Evolutionary conservation across 2,113 vertebrate species (phyloP).

Genomic region (Mustela lutreola): DNA sequence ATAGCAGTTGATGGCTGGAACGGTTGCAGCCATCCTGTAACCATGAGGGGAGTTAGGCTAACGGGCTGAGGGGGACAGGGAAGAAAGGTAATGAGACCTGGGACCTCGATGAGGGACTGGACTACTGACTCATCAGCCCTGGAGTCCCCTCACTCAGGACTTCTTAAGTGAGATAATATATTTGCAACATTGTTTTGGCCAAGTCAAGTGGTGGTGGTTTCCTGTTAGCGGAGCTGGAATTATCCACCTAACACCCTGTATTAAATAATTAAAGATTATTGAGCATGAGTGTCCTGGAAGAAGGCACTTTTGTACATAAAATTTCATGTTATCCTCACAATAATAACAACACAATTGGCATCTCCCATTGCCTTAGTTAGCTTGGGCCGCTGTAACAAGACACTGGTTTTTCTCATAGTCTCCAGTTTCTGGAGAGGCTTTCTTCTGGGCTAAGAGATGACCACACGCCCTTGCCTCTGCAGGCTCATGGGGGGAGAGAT

Average conservation of each 20-base stretch:
- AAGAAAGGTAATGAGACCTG: background rate
- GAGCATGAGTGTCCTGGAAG: background rate
- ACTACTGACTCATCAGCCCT: background rate
- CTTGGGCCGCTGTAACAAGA: background rate
- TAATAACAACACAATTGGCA: accelerated
- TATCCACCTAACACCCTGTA: background rate
- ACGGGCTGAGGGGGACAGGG: background rate
- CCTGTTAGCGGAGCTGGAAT: background rate
- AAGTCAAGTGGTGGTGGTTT: background rate
- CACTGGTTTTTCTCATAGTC: background rate
- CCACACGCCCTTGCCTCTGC: background rate
- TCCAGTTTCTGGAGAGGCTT: background rate
- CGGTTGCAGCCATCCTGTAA: background rate
- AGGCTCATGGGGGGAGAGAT: accelerated
- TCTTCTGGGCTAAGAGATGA: no score
- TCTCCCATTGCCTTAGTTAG: background rate
- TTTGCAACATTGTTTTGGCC: background rate
- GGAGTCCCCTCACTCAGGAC: background rate
- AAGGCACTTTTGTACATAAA: background rate
- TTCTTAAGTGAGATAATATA: background rate
- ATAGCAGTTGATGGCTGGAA: background rate
- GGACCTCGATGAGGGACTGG: background rate
- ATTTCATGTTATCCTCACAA: background rate
- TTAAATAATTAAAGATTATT: slow-evolving; percentile 45
- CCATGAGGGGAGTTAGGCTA: background rate